Conservation (phyloP, 2,113 vertebrate genomes). For the Rhinopomastus cyanomelas region DNA sequence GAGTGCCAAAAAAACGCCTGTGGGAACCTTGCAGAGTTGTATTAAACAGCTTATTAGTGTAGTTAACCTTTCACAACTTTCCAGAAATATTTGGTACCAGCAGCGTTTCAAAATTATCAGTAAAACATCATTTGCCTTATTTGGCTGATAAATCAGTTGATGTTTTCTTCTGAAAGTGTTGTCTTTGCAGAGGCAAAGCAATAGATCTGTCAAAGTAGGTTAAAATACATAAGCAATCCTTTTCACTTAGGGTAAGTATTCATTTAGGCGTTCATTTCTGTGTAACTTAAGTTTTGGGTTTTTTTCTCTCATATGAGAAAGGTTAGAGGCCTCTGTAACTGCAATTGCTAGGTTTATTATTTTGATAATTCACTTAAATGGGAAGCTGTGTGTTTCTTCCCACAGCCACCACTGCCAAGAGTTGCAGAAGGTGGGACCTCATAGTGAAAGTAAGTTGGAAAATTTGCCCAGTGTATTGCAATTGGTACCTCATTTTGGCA, state of each 20-base stretch:
- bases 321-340: background rate
- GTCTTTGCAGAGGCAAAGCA: background rate
- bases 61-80: background rate
- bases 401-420: background rate
- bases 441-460: conserved; percentile 26
- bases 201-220: background rate
- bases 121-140: background rate
- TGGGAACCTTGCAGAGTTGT: background rate
- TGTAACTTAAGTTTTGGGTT: background rate
- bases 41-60: background rate
- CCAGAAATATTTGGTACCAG: background rate
- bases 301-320: background rate
- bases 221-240: background rate
- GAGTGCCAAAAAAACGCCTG: background rate
- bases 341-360: background rate
- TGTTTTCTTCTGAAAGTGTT: background rate
- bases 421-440: background rate
- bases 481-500: conserved; percentile 32
- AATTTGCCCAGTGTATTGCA: background rate
- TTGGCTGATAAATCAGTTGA: background rate
- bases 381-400: background rate
- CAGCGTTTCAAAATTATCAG: background rate
- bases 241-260: background rate
- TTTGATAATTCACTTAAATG: background rate
- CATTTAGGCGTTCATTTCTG: background rate